Percentiles rank a stretch among this genome's conserved stretches.
These are phyloP conservation scores for Stenchaetothrips biformis DNA, from an alignment of 2,888 invertebrate genomes.

Conservation along the genomic window DNA sequence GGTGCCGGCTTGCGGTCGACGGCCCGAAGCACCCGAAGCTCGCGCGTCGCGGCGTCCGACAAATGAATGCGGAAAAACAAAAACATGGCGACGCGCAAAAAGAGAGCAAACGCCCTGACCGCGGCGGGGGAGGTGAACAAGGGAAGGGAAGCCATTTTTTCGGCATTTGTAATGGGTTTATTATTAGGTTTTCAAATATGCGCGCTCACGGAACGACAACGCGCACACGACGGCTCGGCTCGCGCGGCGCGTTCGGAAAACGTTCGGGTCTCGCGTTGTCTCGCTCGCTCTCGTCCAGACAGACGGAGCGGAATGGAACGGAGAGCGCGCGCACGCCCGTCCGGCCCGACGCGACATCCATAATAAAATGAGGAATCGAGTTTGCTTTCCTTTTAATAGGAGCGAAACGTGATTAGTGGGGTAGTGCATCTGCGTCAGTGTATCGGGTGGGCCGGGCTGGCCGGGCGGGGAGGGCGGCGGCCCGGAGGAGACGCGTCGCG, in stretches of 20 bases:
- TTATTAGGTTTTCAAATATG: conserved; percentile 24
- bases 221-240: too few relatives aligned
- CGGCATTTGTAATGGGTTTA: conserved; percentile 23
- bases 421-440: not conserved
- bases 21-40: too few relatives aligned
- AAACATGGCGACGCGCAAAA: not conserved
- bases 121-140: not conserved
- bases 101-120: not conserved
- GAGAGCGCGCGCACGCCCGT: not conserved
- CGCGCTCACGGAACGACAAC: not conserved
- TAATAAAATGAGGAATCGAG: conserved; percentile 24
- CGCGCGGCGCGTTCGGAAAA: too few relatives aligned
- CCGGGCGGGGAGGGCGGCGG: not conserved
- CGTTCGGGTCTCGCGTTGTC: too few relatives aligned
- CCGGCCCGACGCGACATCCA: conserved; percentile 13
- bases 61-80: not conserved
- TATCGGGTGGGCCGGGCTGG: not conserved
- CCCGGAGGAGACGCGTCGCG: conserved; percentile 30
- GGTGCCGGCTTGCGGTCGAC: too few relatives aligned
- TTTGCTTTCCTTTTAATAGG: conserved; percentile 17
- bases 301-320: too few relatives aligned
- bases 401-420: conserved; percentile 4
- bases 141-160: conserved; percentile 7
- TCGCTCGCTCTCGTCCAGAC: too few relatives aligned
- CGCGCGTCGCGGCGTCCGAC: too few relatives aligned